Base-by-base conservation (phyloP, 2,113 vertebrate species). In the Archocentrus centrarchus region DNA sequence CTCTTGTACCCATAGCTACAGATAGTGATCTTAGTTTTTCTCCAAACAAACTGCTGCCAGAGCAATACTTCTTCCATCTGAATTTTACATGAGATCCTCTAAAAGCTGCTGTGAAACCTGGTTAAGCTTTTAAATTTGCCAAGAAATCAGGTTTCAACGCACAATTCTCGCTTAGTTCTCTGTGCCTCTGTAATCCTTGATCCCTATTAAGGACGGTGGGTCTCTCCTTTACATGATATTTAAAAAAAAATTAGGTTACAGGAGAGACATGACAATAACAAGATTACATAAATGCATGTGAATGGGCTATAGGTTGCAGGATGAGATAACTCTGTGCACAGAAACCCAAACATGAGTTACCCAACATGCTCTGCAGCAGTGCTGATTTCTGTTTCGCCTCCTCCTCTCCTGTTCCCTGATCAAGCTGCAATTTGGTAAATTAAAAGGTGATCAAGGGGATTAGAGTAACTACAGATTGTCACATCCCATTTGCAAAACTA, bases 391-490 rank as follows among this genome's bases (percentile, higher is more conserved):
- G 59, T 22, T 68, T 41, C 24, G n/a, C 64, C 37, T 14, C 39
- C 3, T 35, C 58, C 53, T 55, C 84, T 57, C 14, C 53, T 68
- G 79, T 53, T 63, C 66, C 77, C 84, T 58, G 75, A 88, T 88
- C 82, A 47, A 66, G 82, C 79, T 59, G 80, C 89, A 93, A 90
- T 93, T 92, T 93, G 84, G 75, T 75, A 75, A 93, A 94, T 93
- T 90, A 92, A 93, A 93, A 93, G 73, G 89, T 91, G 92, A 92
- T 91, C 84, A 88, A 66, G 76, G 37, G 83, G 93, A 94, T 93
- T 87, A 93, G 83, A 81, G 77, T 75, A 55, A 81, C 85, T 66
- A 47, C 88, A 85, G 80, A 89, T 78, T 70, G 86, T 86, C 86
- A 80, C 85, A 82, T 87, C 81, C 53, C 11, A 81, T 79, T 88